Conservation (phyloP, 2,888 invertebrate species). For the Parnassius glacialis region DNA sequence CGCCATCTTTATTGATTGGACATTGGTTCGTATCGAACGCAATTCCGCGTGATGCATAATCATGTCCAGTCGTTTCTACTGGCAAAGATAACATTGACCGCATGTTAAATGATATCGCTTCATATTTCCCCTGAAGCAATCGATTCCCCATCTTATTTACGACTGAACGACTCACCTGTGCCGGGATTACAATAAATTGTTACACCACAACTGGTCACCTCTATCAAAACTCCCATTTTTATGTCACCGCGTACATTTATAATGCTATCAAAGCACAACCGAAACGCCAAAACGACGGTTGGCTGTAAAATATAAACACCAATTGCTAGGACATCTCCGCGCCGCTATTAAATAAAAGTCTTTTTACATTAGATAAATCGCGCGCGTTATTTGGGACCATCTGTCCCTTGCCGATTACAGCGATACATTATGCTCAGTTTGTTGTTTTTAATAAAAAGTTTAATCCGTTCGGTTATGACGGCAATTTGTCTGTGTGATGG, state of each 20-base stretch:
- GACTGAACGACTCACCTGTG: conserved; percentile 48
- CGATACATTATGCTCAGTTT: conserved; percentile 79
- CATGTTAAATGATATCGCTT: conserved; percentile 46
- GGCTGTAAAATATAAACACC: conserved; percentile 70
- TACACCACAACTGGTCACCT: conserved; percentile 55
- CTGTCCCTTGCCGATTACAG: conserved; percentile 78
- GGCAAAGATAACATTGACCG: conserved; percentile 59
- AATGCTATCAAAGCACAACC: conserved; percentile 67
- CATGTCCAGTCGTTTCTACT: conserved; percentile 64
- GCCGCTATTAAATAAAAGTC: conserved; percentile 79
- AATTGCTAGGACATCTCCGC: conserved; percentile 74
- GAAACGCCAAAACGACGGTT: conserved; percentile 67
- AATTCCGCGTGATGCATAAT: conserved; percentile 46
- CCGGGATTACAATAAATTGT: conserved; percentile 61
- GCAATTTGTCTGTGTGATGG: conserved; percentile 78
- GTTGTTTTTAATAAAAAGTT: conserved; percentile 81
- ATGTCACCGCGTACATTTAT: conserved; percentile 68
- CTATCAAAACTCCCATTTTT: conserved; percentile 72
- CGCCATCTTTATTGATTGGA: conserved; percentile 60
- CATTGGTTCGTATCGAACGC: conserved; percentile 52
- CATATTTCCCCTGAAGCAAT: conserved; percentile 40
- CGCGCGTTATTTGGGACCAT: conserved; percentile 75
- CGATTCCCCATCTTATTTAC: conserved; percentile 42
- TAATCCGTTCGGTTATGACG: conserved; percentile 79
- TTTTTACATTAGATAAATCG: conserved; percentile 80